Base-by-base conservation (phyloP, 2,797 vertebrate species). In the Pseudochirops corinnae region DNA sequence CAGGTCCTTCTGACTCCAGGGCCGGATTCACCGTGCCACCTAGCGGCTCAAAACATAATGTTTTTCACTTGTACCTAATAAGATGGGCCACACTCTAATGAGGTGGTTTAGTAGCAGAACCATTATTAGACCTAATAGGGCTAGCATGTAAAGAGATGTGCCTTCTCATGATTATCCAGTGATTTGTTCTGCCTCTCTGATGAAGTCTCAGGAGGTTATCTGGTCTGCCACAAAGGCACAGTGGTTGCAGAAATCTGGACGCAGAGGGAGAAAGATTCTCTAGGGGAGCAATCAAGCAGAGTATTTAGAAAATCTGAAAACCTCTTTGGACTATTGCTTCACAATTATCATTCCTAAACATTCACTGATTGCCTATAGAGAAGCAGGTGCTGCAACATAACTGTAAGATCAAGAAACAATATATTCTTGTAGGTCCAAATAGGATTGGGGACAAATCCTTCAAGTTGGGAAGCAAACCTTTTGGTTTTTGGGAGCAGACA, bases 221-320 rank as follows among this genome's bases (percentile, higher is more conserved):
- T 18, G 90, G 52, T 53, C 90, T 91, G 90, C 50, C 90, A 91
- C 52, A 31, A 55, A 55, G 52, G 74, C 21, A 87, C 21, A 50
- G 24, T 87, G 21, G 74, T 82, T 87, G 39, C 74, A 46, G 24
- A 87, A 60, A 0, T 94, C 56, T 52, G 46, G 4, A 91, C 53
- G 55, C 56, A 67, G 29, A 67, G 53, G 92, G 56, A 92, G 91
- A 67, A 90, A 93, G 53, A 52, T 18, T 94, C 96, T 95, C 96
- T 24, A 90, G 95, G 93, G 95, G 93, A 24, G 52, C 93, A 96
- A 93, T 96, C 82, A 94, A 92, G 33, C 33, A 91, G 52, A 14
- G 0, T 0, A 55, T 58, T 39, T 58, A 33, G 91, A 90, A 93
- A n/a, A 21, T 24, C 82, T 96, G 58, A 74, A 90, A 91, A 58